Evolutionary conservation across 2,113 vertebrate species (phyloP).

Genomic region (Lepus americanus): DNA sequence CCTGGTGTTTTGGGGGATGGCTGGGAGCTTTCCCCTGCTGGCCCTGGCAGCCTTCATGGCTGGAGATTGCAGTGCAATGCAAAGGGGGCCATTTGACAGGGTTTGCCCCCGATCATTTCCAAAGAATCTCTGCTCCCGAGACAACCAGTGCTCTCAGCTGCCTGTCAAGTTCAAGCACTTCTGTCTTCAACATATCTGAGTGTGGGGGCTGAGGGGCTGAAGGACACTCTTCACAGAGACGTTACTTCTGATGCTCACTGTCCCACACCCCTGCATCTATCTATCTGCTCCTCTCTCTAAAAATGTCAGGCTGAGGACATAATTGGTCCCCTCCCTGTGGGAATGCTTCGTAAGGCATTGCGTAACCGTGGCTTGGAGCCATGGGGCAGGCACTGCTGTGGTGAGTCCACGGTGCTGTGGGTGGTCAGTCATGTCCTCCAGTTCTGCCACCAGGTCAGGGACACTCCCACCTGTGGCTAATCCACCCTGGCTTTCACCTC

Average conservation of each 20-base stretch:
- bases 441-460: background rate
- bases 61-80: slow-evolving; percentile 71
- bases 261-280: background rate
- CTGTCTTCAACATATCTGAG: slow-evolving; percentile 48
- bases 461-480: background rate
- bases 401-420: background rate
- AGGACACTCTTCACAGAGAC: slow-evolving; percentile 24
- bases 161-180: slow-evolving; percentile 74
- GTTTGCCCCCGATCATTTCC: slow-evolving; percentile 77
- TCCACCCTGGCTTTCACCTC: background rate
- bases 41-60: slow-evolving; percentile 52
- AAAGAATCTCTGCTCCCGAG: slow-evolving; percentile 77
- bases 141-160: slow-evolving; percentile 69
- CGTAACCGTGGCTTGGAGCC: background rate
- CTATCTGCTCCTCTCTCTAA: background rate
- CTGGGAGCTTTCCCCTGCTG: slow-evolving; percentile 60
- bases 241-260: background rate
- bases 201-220: slow-evolving; percentile 18
- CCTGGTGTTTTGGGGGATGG: slow-evolving; percentile 71
- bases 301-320: background rate
- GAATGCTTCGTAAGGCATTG: background rate
- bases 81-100: slow-evolving; percentile 72
- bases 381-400: background rate
- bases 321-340: background rate
- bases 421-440: background rate